Base-by-base conservation (phyloP, 2,888 invertebrate genomes). In the Cephus nigrinus region DNA sequence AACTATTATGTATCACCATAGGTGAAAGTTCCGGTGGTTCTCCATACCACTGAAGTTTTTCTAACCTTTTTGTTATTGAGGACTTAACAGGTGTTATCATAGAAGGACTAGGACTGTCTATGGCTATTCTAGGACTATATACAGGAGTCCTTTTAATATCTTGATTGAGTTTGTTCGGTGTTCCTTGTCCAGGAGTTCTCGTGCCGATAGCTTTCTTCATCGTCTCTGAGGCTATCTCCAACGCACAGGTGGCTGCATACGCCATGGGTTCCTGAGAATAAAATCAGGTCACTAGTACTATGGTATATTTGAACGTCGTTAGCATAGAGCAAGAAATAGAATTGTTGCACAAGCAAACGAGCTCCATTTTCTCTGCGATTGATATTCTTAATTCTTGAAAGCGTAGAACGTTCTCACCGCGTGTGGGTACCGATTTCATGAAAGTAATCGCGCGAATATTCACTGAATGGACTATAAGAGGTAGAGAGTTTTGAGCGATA, bases 1-100 rank as follows among this genome's bases (percentile, higher is more conserved):
- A 93, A 78, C 91, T 93, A 1, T 92, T 90, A 71, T 86, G 92
- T 1, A 91, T 84, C 0, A 92, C 91, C 32, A 94, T 91, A 0
- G 93, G 92, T n/a, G 92, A 92, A n/a, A 94, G 85, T 1, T 93
- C 92, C 0, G 94, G 93, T 0, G 94, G 93, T 85, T 93, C 93
- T 0, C 93, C 94, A 73, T 94, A 94, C 85, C 90, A 91, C 88
- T 92, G 92, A 76, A 94, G 86, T 87, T 90, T 93, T 1, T 93
- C 92, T 11, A 94, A 92, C 84, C 92, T 93, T 78, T 83, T 87
- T 33, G 87, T 84, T 30, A 86, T 84, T 12, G 86, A 81, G 4
- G 82, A 55, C 12, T 76, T 81, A 73, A 36, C 82, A n/a, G 77
- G 75, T 74, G 74, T 69, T 75, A 11, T 31, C 30, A 11, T 72